Conservation (phyloP, 2,888 invertebrate genomes). For the Dinocampus coccinellae region DNA sequence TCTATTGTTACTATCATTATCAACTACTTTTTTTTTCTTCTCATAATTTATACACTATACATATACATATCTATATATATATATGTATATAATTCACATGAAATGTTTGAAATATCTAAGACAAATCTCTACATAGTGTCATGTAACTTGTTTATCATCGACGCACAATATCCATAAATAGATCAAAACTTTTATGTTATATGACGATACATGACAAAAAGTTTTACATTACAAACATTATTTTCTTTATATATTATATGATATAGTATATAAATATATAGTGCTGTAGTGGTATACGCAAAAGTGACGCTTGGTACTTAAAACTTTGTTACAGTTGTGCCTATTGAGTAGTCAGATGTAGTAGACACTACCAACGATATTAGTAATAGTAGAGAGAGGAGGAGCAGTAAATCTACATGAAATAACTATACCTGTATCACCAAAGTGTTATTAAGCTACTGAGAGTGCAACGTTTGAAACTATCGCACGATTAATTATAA, state of each 20-base stretch:
- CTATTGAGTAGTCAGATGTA: background rate
- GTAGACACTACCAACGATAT: too few species aligned
- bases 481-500: conserved; percentile 22
- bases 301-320: background rate
- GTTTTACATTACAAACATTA: background rate
- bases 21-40: conserved; percentile 15
- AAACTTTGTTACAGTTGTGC: conserved; percentile 18
- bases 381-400: too few species aligned
- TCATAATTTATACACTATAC: conserved; percentile 39
- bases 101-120: conserved; percentile 34
- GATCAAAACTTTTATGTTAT: conserved; percentile 11
- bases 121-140: conserved; percentile 40
- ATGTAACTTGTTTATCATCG: conserved; percentile 34
- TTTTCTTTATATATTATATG: background rate
- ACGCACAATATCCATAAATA: conserved; percentile 32
- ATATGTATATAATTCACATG: too few species aligned
- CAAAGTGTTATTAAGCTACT: background rate
- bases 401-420: too few species aligned
- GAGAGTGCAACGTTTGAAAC: background rate
- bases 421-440: background rate
- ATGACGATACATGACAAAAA: conserved; percentile 3
- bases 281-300: too few species aligned
- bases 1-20: too few species aligned
- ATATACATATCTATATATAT: conserved; percentile 17
- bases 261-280: background rate